These are phyloP conservation scores for Drosophila simulans DNA, from an alignment of 1,140 invertebrate genomes.

Conservation along the genomic window DNA sequence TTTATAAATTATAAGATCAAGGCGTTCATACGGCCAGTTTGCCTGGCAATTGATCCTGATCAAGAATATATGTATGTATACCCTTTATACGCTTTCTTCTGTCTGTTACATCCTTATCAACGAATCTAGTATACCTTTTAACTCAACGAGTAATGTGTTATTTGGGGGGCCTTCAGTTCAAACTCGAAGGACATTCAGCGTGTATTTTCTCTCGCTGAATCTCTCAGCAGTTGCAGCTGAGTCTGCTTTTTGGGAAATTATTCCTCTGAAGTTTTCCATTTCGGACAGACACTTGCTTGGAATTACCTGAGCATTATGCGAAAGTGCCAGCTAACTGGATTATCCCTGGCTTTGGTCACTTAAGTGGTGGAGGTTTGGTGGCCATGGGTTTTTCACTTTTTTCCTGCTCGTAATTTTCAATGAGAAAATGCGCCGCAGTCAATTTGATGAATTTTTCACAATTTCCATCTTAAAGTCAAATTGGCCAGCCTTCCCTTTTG, in stretches of 20 bases:
- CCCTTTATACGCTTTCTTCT: too few species aligned
- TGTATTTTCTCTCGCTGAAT: constrained; percentile 21
- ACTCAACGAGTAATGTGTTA: background rate
- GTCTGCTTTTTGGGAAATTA: constrained; percentile 53
- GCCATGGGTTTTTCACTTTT: background rate
- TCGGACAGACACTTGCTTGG: constrained; percentile 6
- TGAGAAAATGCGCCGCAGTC: constrained; percentile 60
- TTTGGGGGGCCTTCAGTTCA: background rate
- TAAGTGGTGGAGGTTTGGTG: background rate
- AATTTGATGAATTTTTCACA: constrained; percentile 81
- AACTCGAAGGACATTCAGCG: background rate
- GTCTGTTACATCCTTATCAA: too few species aligned
- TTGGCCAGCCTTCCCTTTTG: constrained; percentile 57
- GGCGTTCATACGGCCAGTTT: too few species aligned
- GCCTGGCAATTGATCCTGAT: too few species aligned
- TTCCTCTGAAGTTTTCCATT: constrained; percentile 5
- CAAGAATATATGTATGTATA: too few species aligned
- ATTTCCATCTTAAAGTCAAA: constrained; percentile 79
- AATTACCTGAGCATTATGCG: constrained; percentile 61
- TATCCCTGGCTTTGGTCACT: constrained; percentile 41
- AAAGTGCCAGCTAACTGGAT: constrained; percentile 65
- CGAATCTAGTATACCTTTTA: too few species aligned
- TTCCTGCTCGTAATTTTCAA: constrained; percentile 50
- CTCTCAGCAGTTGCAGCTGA: constrained; percentile 26
- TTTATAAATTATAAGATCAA: too few species aligned